These are phyloP conservation scores for Colaptes auratus DNA, from an alignment of 2,113 vertebrate species.

Conservation along the genomic window DNA sequence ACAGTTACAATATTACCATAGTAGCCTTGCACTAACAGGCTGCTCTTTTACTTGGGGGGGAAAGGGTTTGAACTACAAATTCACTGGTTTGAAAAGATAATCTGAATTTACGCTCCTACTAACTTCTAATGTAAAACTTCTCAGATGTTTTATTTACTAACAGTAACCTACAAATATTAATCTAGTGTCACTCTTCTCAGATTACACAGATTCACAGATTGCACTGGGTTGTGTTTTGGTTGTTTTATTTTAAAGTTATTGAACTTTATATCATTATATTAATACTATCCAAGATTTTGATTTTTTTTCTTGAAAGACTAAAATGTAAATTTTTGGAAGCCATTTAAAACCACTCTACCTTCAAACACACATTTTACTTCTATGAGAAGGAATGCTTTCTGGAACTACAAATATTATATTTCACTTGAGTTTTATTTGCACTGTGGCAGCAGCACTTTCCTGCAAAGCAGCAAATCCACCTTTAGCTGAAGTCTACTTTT, in stretches of 20 bases:
- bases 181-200: not conserved
- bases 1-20: not conserved
- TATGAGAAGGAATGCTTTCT: not conserved
- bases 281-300: not conserved
- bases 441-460: not conserved
- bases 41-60: not conserved
- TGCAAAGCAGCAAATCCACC: not conserved
- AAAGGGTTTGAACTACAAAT: not conserved
- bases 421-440: not conserved
- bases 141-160: not conserved
- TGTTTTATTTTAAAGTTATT: not conserved
- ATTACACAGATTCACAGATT: not conserved
- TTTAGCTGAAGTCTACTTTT: not conserved
- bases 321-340: not conserved
- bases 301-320: not conserved
- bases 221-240: not conserved
- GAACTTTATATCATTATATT: not conserved
- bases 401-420: not conserved
- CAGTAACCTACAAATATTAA: not conserved
- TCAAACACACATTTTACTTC: not conserved
- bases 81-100: not conserved
- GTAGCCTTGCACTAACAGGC: not conserved
- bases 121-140: not conserved
- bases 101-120: not conserved
- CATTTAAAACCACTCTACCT: not conserved